Evolutionary conservation across 2,888 invertebrate species (phyloP).

Genomic region (Lamellibrachia columna): DNA sequence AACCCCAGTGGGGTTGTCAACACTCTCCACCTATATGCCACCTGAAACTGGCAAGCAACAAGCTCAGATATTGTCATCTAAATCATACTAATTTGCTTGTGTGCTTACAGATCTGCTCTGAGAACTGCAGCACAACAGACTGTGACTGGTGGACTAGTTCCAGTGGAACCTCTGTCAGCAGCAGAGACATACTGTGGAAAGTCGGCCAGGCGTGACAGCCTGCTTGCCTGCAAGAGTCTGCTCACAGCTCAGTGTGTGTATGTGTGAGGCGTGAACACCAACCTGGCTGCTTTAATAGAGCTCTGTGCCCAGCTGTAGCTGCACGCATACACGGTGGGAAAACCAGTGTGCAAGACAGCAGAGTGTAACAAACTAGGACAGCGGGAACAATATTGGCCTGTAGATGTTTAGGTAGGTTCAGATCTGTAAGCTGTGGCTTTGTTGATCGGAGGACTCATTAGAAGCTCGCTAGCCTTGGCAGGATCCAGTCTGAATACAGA

Average conservation of each 20-base stretch:
- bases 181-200: not conserved
- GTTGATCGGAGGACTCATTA: not conserved
- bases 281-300: not conserved
- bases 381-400: not conserved
- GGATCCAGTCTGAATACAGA: not conserved
- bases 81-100: not conserved
- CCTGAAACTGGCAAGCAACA: not conserved
- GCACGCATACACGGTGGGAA: not conserved
- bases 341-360: not conserved
- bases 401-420: not conserved
- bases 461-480: not conserved
- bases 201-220: not conserved
- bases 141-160: not conserved
- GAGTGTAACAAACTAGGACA: not conserved
- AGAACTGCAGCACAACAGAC: not conserved
- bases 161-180: not conserved
- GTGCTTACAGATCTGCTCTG: not conserved
- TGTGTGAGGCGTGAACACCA: not conserved
- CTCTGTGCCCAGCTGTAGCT: not conserved
- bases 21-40: not conserved
- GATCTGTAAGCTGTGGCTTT: not conserved
- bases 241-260: not conserved
- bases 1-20: not conserved
- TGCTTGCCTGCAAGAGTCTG: too few species aligned
- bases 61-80: not conserved